Conservation (phyloP, 1,140 invertebrate genomes). For the Drosophila auraria region DNA sequence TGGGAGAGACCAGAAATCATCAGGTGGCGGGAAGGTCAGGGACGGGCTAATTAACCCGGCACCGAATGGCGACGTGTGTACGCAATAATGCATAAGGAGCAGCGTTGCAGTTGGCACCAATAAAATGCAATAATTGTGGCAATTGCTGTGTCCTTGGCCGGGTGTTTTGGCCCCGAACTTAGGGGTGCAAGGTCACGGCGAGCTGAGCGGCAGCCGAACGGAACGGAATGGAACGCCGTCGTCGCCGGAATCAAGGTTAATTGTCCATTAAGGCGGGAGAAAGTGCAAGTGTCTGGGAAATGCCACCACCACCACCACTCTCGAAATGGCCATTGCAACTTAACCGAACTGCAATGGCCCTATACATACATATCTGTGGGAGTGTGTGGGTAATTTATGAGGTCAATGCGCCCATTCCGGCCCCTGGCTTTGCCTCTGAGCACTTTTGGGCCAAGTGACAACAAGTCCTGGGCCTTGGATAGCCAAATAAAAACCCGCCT, state of each 20-base stretch:
- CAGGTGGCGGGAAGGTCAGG: constrained; percentile 43
- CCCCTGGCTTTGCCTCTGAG: constrained; percentile 25
- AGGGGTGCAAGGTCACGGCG: constrained; percentile 69
- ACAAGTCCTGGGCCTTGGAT: constrained; percentile 1
- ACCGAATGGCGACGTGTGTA: constrained; percentile 33
- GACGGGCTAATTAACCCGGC: constrained; percentile 54
- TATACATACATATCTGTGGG: constrained; percentile 8
- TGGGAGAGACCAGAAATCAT: constrained; percentile 26
- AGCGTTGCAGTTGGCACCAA: constrained; percentile 49
- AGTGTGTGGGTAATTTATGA: constrained; percentile 66
- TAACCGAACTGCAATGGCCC: constrained; percentile 50
- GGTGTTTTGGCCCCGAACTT: constrained; percentile 44
- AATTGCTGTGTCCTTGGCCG: constrained; percentile 35
- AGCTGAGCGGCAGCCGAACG: constrained; percentile 28
- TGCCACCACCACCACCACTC: constrained; percentile 41
- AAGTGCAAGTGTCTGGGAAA: constrained; percentile 79
- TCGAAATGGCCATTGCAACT: constrained; percentile 64
- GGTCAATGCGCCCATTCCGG: constrained; percentile 65
- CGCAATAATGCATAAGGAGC: constrained; percentile 74
- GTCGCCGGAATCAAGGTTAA: constrained; percentile 74
- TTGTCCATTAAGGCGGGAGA: constrained; percentile 79
- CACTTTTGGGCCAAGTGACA: constrained; percentile 3
- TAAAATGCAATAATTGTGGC: constrained; percentile 75
- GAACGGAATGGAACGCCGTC: constrained; percentile 45
- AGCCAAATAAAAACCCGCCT: not conserved